Conservation (phyloP, 2,888 invertebrate genomes). For the Calameuta filiformis region DNA sequence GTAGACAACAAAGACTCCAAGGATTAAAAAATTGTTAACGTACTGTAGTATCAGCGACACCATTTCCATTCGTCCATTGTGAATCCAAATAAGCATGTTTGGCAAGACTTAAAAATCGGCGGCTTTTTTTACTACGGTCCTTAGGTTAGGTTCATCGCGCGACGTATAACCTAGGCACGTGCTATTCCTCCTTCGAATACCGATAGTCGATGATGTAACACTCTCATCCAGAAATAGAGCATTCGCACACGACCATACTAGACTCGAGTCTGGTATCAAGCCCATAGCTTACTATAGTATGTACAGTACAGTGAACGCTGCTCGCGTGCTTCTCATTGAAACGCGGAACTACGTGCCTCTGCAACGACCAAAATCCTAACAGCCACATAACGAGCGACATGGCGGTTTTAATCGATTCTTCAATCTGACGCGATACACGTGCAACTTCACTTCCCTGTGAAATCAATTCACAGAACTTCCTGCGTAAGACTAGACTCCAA, state of each 20-base stretch:
- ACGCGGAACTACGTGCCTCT: background rate
- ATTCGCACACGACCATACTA: slow-evolving; percentile 1
- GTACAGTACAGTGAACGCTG: background rate
- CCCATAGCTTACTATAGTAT: background rate
- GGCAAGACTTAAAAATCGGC: background rate
- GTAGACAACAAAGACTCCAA: background rate
- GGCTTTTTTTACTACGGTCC: background rate
- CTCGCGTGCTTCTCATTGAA: background rate
- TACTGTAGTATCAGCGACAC: background rate
- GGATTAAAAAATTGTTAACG: background rate
- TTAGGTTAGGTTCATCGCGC: background rate
- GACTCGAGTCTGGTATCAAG: slow-evolving; percentile 1
- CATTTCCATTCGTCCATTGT: background rate
- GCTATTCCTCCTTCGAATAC: background rate
- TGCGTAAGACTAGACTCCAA: background rate
- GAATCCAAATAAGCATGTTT: background rate
- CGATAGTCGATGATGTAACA: slow-evolving; percentile 7
- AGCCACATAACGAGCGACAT: background rate
- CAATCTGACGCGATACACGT: background rate
- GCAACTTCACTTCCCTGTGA: background rate
- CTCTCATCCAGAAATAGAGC: slow-evolving; percentile 9
- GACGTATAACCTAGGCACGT: background rate
- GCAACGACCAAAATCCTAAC: background rate
- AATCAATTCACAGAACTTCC: background rate
- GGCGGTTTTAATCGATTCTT: background rate